Evolutionary conservation across 2,113 vertebrate genomes (phyloP).

Genomic region (Ptyas mucosa): DNA sequence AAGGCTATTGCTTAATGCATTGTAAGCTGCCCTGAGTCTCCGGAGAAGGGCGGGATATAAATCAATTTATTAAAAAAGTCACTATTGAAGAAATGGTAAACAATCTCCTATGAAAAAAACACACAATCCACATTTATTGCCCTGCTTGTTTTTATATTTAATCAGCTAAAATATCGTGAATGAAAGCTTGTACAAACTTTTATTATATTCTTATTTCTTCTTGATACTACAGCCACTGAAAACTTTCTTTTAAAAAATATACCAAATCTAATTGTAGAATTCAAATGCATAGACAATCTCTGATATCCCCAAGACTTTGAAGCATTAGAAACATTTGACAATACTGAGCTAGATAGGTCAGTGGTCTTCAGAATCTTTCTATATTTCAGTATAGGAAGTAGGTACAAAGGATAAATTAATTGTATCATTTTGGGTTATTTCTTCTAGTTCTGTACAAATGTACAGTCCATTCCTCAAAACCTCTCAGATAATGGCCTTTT

Average conservation of each 20-base stretch:
- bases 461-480: neutral
- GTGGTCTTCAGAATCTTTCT: no score
- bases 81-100: neutral
- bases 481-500: neutral
- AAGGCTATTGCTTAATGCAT: no score
- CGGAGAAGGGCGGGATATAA: no score
- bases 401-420: neutral
- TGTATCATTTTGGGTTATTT: neutral
- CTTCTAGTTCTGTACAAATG: neutral
- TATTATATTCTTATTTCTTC: neutral
- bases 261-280: neutral
- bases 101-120: neutral
- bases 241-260: neutral
- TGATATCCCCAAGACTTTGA: neutral
- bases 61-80: no score
- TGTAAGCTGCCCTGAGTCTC: no score
- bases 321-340: neutral
- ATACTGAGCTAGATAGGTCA: neutral
- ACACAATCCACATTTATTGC: neutral
- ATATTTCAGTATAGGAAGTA: neutral
- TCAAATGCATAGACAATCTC: neutral
- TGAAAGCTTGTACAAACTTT: neutral
- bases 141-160: neutral
- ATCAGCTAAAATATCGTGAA: neutral
- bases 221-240: neutral